A percentile compares a stretch with the other conserved stretches of the same genome.
These are phyloP conservation scores for Bursaphelenchus mucronatus DNA, from an alignment of 1,140 invertebrate genomes.

Conservation along the genomic window DNA sequence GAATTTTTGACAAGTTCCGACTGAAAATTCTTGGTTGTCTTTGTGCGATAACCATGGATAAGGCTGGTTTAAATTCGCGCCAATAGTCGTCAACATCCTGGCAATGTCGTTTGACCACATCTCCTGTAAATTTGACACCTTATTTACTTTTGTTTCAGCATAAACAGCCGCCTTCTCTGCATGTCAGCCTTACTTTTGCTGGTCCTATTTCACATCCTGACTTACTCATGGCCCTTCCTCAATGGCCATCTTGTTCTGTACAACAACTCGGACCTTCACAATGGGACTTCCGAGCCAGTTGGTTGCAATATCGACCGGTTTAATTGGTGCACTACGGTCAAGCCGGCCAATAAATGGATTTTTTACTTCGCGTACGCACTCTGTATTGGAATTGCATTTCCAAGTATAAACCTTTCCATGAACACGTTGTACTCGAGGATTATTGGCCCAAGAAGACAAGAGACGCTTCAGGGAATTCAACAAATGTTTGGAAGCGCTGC, in stretches of 20 bases:
- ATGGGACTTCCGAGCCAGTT: not conserved
- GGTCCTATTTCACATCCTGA: slow-evolving; percentile 26
- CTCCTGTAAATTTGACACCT: too few relatives aligned
- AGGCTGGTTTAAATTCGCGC: too few relatives aligned
- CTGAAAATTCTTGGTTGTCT: too few relatives aligned
- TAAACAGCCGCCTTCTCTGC: slow-evolving; percentile 22
- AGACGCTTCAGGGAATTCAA: slow-evolving; percentile 30
- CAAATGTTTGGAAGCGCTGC: slow-evolving; percentile 28
- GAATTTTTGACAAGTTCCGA: too few relatives aligned
- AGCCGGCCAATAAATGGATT: slow-evolving; percentile 13
- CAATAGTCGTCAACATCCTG: too few relatives aligned
- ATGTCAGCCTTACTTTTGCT: slow-evolving; percentile 23
- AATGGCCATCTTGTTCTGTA: slow-evolving; percentile 3
- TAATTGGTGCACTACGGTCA: slow-evolving; percentile 27
- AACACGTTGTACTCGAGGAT: slow-evolving; percentile 34
- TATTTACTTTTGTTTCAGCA: slow-evolving; percentile 7
- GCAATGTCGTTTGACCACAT: too few relatives aligned
- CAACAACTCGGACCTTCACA: too few relatives aligned
- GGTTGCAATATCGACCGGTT: slow-evolving; percentile 29
- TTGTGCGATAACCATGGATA: too few relatives aligned
- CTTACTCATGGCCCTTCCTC: slow-evolving; percentile 33
- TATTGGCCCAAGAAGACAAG: slow-evolving; percentile 35
- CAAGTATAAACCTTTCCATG: slow-evolving; percentile 34
- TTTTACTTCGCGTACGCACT: slow-evolving; percentile 29
- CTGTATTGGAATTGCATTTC: slow-evolving; percentile 25